phyloP scores from a whole-genome alignment of 2,888 invertebrate genomes.

The Pycnomerus fuliginosus region DNA sequence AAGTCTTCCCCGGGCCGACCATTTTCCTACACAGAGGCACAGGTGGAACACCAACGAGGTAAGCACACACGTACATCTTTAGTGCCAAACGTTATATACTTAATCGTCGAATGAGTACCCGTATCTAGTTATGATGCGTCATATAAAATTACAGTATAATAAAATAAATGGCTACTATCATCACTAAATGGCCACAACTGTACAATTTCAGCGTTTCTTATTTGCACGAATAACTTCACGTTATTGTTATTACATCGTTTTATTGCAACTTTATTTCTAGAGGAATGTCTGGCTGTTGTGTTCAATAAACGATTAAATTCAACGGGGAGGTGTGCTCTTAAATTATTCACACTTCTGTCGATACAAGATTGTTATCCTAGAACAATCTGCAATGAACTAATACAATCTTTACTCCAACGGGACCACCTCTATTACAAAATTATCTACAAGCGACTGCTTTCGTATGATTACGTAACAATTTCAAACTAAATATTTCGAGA shows the following conservation, averaged over 20 bases:
- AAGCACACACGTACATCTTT: too few species aligned
- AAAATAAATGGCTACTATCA: constrained; percentile 40
- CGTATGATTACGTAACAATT: too few species aligned
- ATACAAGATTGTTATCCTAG: too few species aligned
- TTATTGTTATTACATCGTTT: constrained; percentile 42
- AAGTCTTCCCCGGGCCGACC: constrained; percentile 89
- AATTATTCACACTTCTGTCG: too few species aligned
- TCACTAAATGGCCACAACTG: constrained; percentile 41
- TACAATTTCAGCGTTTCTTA: constrained; percentile 37
- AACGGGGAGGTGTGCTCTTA: constrained; percentile 6
- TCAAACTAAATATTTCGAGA: too few species aligned
- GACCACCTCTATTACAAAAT: too few species aligned
- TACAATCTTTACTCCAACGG: too few species aligned
- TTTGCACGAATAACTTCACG: constrained; percentile 37
- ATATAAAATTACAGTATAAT: constrained; percentile 30
- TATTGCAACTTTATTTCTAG: constrained; percentile 33
- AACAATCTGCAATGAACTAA: too few species aligned
- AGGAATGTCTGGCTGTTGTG: constrained; percentile 20
- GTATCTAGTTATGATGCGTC: constrained; percentile 15
- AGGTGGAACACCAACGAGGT: constrained; percentile 99
- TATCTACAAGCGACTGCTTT: too few species aligned
- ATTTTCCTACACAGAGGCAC: constrained; percentile 92
- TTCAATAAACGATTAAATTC: constrained; percentile 23
- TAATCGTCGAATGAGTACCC: too few species aligned
- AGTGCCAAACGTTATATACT: too few species aligned